Evolutionary conservation across 2,797 vertebrate genomes (phyloP), one percentile per base, ranked within the genome.

Genomic region (Cheirogaleus major): DNA sequence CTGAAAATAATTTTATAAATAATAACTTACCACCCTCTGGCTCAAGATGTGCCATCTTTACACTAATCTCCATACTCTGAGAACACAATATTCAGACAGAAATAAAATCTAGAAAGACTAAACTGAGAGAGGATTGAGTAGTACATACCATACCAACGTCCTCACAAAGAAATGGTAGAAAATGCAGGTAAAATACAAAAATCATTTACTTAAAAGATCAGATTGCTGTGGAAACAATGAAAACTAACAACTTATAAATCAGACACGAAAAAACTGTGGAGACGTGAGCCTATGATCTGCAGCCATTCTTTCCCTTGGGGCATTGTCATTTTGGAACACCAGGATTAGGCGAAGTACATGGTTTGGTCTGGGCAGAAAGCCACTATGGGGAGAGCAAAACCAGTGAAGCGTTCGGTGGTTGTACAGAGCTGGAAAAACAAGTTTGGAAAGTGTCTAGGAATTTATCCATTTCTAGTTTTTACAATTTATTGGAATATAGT

Each of bases 1-100:
- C 50, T 93, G n/a, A 83, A 96, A 50, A 18, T 45, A 79, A 90
- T 80, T 86, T 96, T 87, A 61, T 75, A 89, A 89, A 80, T 69
- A 78, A 57, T 79, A 91, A 78, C 43, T 82, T 9, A 85, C 22
- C 3, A 25, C 18, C 13, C 8, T 57, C 20, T 84, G 30, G 18
- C n/a, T 95, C 50, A 93, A 45, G 4, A 48, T 65, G 2, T 91
- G 15, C 3, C 18, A 30, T 80, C 25, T 80, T 79, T 72, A 67
- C 20, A 41, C 35, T 87, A 87, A 91, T 63, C 14, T 86, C 38
- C 14, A 63, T 78, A 9, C 6, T 85, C 17, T 55, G 15, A 93
- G 82, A 92, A 78, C 0, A 14, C 18, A 61, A 50, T 4, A 30
- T 55, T 81, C 30, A 67, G 4, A 69, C 55, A 38, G 20, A 96